phyloP scores from a whole-genome alignment of 1,140 invertebrate species.

The Lordiphosa stackelbergi region DNA sequence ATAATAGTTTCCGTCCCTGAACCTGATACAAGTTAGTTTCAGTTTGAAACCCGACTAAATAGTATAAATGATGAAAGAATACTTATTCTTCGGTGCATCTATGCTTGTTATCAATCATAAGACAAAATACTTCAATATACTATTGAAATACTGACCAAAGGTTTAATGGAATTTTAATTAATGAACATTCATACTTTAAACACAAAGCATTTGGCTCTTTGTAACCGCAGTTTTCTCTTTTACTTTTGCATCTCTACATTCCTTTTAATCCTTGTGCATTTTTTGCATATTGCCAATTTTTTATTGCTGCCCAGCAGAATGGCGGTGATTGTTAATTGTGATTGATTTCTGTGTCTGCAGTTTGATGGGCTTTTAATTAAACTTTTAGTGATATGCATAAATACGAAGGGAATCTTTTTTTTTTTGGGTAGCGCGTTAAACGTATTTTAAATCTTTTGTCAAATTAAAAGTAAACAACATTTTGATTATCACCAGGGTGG shows the following conservation, averaged over 20 bases:
- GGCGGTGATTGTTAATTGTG: slow-evolving; percentile 49
- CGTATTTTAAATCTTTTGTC: slow-evolving; percentile 47
- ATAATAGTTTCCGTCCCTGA: no score
- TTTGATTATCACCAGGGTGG: slow-evolving; percentile 32
- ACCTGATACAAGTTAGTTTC: no score
- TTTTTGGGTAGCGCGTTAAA: slow-evolving; percentile 14
- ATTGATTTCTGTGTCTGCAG: slow-evolving; percentile 63
- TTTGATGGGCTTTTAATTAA: slow-evolving; percentile 70
- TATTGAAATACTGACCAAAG: slow-evolving; percentile 12
- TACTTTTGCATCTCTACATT: slow-evolving; percentile 23
- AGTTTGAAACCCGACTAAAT: no score
- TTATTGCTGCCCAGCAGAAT: slow-evolving; percentile 7
- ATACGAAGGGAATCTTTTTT: slow-evolving; percentile 37
- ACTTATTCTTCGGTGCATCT: no score
- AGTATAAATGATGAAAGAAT: no score
- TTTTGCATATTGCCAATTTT: slow-evolving; percentile 48
- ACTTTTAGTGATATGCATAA: slow-evolving; percentile 58
- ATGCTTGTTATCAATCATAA: no score
- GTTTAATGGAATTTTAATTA: slow-evolving; percentile 59
- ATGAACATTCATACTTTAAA: slow-evolving; percentile 17
- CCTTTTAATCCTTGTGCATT: slow-evolving; percentile 36
- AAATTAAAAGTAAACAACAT: slow-evolving; percentile 66
- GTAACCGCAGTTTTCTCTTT: slow-evolving; percentile 15
- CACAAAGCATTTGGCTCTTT: slow-evolving; percentile 1
- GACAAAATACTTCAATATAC: no score